Percentiles rank a stretch among this genome's conserved stretches.
Conservation (phyloP, 2,797 vertebrate genomes). For the Acrossocheilus fasciatus region DNA sequence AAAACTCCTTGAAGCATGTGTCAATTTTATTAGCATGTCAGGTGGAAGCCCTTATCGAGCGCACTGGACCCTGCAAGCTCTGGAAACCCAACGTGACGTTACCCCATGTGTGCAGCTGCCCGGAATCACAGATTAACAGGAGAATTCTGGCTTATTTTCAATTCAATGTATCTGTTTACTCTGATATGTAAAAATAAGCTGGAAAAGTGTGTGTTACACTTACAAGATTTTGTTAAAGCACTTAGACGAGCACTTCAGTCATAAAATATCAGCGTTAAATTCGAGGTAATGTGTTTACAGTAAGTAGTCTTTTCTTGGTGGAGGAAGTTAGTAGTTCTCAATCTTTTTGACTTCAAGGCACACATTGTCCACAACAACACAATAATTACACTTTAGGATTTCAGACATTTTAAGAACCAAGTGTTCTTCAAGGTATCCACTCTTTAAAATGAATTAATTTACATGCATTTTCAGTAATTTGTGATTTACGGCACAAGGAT, state of each 20-base stretch:
- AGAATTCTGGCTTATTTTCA: neutral
- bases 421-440: neutral
- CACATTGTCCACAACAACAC: neutral
- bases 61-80: neutral
- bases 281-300: too few species aligned
- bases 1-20: slow-evolving; percentile 41
- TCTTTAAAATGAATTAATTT: neutral
- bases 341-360: neutral
- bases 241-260: neutral
- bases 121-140: neutral
- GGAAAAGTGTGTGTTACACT: neutral
- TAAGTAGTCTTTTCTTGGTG: neutral
- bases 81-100: slow-evolving; percentile 11
- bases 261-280: neutral
- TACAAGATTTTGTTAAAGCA: neutral
- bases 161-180: neutral
- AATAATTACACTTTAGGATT: neutral
- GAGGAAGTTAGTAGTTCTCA: neutral
- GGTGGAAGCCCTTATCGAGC: slow-evolving; percentile 39
- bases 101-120: slow-evolving; percentile 4
- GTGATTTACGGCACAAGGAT: neutral
- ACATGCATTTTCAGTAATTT: neutral
- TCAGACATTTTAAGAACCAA: neutral
- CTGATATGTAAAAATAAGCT: neutral
- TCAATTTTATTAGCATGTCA: slow-evolving; percentile 50